Conservation (phyloP, 1,140 invertebrate genomes). For the Trigoniulus corallinus region DNA sequence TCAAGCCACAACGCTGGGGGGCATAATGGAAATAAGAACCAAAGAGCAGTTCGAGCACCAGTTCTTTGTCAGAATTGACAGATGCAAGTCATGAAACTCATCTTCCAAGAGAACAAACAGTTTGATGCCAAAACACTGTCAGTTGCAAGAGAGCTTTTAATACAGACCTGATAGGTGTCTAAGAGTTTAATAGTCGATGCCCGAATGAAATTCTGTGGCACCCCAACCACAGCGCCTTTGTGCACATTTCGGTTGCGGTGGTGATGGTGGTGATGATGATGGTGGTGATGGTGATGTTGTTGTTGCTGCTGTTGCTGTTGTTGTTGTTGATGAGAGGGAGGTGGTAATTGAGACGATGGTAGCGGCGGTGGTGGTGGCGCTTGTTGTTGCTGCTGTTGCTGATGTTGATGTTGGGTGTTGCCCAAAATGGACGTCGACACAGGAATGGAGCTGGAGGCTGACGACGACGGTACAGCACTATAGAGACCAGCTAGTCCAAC, state of each 20-base stretch:
- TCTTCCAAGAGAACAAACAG: too few relatives aligned
- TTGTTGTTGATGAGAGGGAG: not conserved
- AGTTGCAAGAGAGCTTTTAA: too few relatives aligned
- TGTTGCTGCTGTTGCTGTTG: slow-evolving; percentile 1
- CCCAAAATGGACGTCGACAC: not conserved
- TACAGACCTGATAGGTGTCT: slow-evolving; percentile 49
- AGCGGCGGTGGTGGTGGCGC: not conserved
- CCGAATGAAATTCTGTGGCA: slow-evolving; percentile 40
- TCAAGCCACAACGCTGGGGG: slow-evolving; percentile 8
- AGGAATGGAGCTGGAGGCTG: not conserved
- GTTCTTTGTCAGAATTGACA: not conserved
- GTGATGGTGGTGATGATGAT: slow-evolving; percentile 11
- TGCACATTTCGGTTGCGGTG: slow-evolving; percentile 16
- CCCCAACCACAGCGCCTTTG: slow-evolving; percentile 11
- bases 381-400: not conserved
- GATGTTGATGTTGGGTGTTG: not conserved
- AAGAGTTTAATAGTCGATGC: slow-evolving; percentile 52
- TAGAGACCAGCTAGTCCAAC: not conserved
- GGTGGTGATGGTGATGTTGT: slow-evolving; percentile 11
- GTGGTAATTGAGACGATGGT: slow-evolving; percentile 5
- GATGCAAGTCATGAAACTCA: too few relatives aligned
- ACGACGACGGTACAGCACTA: not conserved
- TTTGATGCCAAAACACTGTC: too few relatives aligned
- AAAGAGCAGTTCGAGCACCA: not conserved
- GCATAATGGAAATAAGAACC: not conserved